Evolutionary conservation across 1,140 invertebrate genomes (phyloP).

Genomic region (Heliconius nattereri): DNA sequence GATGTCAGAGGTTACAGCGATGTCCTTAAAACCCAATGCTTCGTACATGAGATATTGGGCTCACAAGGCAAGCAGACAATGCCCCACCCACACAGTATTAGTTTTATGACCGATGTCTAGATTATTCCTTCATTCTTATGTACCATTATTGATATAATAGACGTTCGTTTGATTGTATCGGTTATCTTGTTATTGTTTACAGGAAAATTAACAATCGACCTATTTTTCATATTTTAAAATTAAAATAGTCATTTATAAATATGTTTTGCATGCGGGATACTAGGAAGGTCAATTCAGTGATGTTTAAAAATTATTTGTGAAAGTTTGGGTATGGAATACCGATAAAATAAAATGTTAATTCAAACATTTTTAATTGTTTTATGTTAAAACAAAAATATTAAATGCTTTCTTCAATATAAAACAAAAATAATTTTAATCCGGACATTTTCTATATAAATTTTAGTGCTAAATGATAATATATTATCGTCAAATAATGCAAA

Average conservation of each 20-base stretch:
- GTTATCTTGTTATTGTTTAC: neutral
- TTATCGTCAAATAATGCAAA: too few relatives aligned
- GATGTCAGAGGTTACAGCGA: constrained; percentile 64
- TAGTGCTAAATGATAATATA: too few relatives aligned
- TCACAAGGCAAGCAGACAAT: constrained; percentile 58
- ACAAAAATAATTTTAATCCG: too few relatives aligned
- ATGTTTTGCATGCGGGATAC: neutral
- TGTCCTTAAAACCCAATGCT: constrained; percentile 58
- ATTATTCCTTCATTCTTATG: constrained; percentile 49
- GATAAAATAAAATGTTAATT: neutral
- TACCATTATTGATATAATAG: constrained; percentile 27
- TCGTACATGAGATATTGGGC: constrained; percentile 44
- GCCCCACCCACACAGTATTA: constrained; percentile 62
- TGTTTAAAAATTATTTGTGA: neutral
- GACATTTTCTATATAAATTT: too few relatives aligned
- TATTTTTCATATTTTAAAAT: neutral
- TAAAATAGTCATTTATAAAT: neutral
- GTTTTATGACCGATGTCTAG: constrained; percentile 59
- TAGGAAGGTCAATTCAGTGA: too few relatives aligned
- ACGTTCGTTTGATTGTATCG: constrained; percentile 8
- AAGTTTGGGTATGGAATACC: neutral
- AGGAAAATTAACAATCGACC: neutral
- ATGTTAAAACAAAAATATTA: too few relatives aligned
- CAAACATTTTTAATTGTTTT: too few relatives aligned
- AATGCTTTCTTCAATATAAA: too few relatives aligned